Percentiles rank a stretch among this genome's conserved stretches.
Conservation (phyloP, 1,140 invertebrate species). For the Phenacoccus solenopsis region DNA sequence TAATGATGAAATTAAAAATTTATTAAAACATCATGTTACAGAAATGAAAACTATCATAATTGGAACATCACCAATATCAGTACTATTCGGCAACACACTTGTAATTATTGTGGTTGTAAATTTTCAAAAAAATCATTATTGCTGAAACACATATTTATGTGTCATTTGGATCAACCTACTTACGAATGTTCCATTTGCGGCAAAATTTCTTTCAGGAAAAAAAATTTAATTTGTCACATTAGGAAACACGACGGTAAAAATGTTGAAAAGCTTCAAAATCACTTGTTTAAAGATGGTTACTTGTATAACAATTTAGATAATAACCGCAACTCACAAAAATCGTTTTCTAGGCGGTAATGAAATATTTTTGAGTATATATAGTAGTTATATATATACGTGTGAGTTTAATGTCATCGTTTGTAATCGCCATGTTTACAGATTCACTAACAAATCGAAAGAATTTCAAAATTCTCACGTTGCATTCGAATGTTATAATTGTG, state of each 20-base stretch:
- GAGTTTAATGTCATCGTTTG: neutral
- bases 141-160: neutral
- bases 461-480: too few species aligned
- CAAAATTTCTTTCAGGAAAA: neutral
- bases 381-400: neutral
- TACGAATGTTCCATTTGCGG: neutral
- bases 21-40: neutral
- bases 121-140: neutral
- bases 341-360: neutral
- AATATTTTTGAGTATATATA: neutral
- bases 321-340: neutral
- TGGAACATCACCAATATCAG: too few species aligned
- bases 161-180: neutral
- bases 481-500: too few species aligned
- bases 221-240: neutral
- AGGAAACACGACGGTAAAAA: neutral
- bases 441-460: too few species aligned
- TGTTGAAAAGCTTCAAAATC: neutral
- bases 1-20: neutral
- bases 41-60: neutral
- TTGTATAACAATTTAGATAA: neutral
- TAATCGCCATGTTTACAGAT: too few species aligned
- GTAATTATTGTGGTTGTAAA: neutral
- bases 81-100: neutral
- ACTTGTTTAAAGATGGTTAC: neutral